These are phyloP conservation scores for Polyommatus iphigenia DNA, from an alignment of 2,888 invertebrate genomes.

Conservation along the genomic window DNA sequence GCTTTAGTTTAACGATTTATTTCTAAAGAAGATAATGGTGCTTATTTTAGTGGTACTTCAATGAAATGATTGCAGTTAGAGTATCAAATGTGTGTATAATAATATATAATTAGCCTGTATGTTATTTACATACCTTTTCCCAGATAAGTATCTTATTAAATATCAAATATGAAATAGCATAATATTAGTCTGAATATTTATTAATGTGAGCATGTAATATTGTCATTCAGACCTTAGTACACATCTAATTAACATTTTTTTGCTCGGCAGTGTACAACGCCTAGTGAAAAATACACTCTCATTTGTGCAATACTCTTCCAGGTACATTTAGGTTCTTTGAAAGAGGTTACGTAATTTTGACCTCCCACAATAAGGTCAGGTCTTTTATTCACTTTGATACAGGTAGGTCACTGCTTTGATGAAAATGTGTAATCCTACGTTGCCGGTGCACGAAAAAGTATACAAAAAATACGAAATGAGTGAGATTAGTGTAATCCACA, in stretches of 20 bases:
- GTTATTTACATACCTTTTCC: too few species aligned
- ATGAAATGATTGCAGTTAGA: too few species aligned
- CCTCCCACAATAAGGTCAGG: constrained; percentile 23
- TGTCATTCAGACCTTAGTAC: neutral
- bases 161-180: too few species aligned
- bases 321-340: constrained; percentile 22
- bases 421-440: neutral
- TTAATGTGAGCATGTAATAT: too few species aligned
- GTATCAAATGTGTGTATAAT: too few species aligned
- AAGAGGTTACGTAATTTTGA: constrained; percentile 30
- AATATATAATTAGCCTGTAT: too few species aligned
- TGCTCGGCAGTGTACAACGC: constrained; percentile 17
- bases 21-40: neutral
- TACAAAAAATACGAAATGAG: neutral
- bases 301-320: constrained; percentile 28
- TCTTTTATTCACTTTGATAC: constrained; percentile 27
- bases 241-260: neutral
- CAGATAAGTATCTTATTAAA: too few species aligned
- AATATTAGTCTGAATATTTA: too few species aligned
- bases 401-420: constrained; percentile 7
- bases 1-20: neutral
- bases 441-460: neutral
- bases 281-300: constrained; percentile 32
- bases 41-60: too few species aligned
- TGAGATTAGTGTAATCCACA: too few species aligned